Conservation (phyloP, 2,888 invertebrate genomes). For the Hydrotaea cyrtoneurina region DNA sequence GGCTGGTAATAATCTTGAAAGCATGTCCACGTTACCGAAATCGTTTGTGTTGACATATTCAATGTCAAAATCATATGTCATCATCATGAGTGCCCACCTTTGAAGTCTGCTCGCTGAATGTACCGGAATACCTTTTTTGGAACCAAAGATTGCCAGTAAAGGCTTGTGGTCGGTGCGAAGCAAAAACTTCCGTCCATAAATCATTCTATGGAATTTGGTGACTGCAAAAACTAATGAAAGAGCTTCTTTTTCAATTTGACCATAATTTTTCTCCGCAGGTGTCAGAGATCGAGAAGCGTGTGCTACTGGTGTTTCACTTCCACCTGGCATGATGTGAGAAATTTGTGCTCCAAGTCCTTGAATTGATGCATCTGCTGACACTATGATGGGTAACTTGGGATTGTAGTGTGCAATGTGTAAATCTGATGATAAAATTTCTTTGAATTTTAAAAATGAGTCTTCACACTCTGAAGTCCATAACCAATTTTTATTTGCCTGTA, state of each 20-base stretch:
- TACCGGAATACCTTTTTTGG: neutral
- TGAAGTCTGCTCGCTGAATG: neutral
- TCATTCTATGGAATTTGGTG: neutral
- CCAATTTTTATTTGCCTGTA: conserved; percentile 50
- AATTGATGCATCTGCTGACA: conserved; percentile 61
- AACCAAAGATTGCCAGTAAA: too few relatives aligned
- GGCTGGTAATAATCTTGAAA: conserved; percentile 25
- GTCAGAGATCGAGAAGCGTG: conserved; percentile 76
- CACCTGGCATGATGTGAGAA: conserved; percentile 57
- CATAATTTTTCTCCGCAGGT: too few relatives aligned
- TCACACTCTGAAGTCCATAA: conserved; percentile 55
- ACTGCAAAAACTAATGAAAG: neutral
- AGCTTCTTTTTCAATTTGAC: neutral
- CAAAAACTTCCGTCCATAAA: neutral
- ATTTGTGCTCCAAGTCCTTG: conserved; percentile 62
- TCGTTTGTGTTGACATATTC: neutral
- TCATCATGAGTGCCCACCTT: neutral
- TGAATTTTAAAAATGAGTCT: conserved; percentile 60
- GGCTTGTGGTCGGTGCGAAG: too few relatives aligned
- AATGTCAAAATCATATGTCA: neutral
- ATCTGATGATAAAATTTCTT: conserved; percentile 58
- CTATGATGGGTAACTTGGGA: conserved; percentile 47
- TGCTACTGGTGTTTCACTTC: conserved; percentile 51
- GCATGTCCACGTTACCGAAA: neutral
- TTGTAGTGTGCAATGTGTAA: conserved; percentile 55